Percentiles rank a stretch among this genome's conserved stretches.
phyloP scores from a whole-genome alignment of 2,888 invertebrate species.

The Sepioteuthis lessoniana region DNA sequence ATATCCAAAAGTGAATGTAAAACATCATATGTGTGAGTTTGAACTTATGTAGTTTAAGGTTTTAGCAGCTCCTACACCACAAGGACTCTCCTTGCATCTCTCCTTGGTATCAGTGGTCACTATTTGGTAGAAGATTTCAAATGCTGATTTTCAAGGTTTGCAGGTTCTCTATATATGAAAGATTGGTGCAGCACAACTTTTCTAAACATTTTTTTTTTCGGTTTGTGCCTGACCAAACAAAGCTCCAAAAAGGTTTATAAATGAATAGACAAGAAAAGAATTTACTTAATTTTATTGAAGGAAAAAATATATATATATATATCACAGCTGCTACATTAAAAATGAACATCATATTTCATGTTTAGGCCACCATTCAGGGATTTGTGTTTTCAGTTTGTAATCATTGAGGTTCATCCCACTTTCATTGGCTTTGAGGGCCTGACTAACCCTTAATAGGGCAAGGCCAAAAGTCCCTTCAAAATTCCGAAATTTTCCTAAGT shows the following conservation, averaged over 20 bases:
- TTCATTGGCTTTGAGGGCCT: constrained; percentile 56
- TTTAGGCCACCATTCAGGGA: constrained; percentile 68
- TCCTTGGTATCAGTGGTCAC: too few species aligned
- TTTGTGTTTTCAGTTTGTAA: constrained; percentile 54
- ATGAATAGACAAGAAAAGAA: neutral
- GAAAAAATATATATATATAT: neutral
- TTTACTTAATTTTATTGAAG: neutral
- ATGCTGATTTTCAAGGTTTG: too few species aligned
- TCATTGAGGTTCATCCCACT: constrained; percentile 53
- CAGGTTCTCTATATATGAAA: too few species aligned
- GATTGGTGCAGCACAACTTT: too few species aligned
- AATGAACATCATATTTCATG: neutral
- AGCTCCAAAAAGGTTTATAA: neutral
- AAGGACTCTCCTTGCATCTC: too few species aligned
- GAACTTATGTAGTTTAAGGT: too few species aligned
- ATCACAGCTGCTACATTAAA: constrained; percentile 33
- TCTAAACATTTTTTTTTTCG: too few species aligned
- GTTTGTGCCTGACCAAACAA: too few species aligned
- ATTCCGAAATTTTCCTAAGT: constrained; percentile 82
- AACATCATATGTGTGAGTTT: too few species aligned
- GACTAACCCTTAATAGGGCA: constrained; percentile 62
- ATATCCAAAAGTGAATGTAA: too few species aligned
- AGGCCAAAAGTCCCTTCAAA: constrained; percentile 61
- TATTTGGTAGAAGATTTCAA: too few species aligned
- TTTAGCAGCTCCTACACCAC: too few species aligned